Base-by-base conservation (phyloP, 2,797 vertebrate genomes). In the Epinephelus coioides region DNA sequence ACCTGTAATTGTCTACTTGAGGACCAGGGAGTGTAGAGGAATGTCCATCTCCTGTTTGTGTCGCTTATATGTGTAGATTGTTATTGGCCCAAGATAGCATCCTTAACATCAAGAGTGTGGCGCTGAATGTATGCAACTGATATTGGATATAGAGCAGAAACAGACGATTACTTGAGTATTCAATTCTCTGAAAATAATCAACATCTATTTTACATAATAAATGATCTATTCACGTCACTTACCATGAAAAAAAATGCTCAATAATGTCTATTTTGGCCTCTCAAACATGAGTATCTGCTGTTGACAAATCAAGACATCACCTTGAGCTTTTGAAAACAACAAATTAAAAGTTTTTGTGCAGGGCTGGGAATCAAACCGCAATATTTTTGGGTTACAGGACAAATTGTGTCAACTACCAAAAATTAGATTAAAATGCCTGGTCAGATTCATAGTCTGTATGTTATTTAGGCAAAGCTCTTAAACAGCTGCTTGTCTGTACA, bases 1-100 rank as follows among this genome's bases (percentile, higher is more conserved):
- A 70, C 54, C 60, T 61, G 63, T 71, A 65, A 75, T 34, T 70
- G 65, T 83, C 78, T 57, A 64, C 38, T 43, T 44, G 64, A 78
- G n/a, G 60, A 63, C 43, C 53, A 18, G 62, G 34, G 34, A 11
- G 17, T 40, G 18, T 34, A 54, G 44, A 77, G 34, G 11, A 15
- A 2, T 61, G 11, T 27, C 43, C 7, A 34, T 3, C 2, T 69
- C 30, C 0, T 62, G 21, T 71, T 70, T 21, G 3, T 54, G 78
- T 56, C 4, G 4, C 11, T 47, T 38, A 10, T 3, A 47, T 21
- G 18, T 73, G 17, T 23, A 23, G 60, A 55, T 46, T 75, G 19
- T 40, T 6, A 19, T 18, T 53, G 38, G 18, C 19, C 40, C 2
- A n/a, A n/a, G 19, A 68, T 11, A 3, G 54, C 27, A 11, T 60